Percentiles rank a stretch among this genome's conserved stretches.
phyloP scores from a whole-genome alignment of 92 coral and sea anemone genomes.

The Pocillopora grandis region DNA sequence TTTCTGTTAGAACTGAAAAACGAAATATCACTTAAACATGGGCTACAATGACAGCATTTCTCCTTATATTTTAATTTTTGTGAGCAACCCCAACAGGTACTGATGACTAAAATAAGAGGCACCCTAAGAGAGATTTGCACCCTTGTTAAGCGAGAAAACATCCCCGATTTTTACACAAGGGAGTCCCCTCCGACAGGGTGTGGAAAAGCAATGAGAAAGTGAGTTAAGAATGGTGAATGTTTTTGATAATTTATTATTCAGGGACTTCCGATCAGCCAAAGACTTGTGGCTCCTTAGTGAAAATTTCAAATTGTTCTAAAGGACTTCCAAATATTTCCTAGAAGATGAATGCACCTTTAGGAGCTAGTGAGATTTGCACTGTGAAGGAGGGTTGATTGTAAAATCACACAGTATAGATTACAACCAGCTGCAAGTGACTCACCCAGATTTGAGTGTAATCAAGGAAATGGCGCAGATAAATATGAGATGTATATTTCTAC shows the following conservation, averaged over 20 bases:
- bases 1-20: too few species aligned
- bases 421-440: background rate
- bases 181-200: background rate
- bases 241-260: background rate
- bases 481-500: too few species aligned
- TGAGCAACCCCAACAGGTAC: background rate
- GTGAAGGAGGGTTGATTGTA: background rate
- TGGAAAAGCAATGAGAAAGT: background rate
- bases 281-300: background rate
- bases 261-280: conserved; percentile 3
- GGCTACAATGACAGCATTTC: background rate
- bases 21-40: background rate
- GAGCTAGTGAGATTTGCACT: background rate
- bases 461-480: background rate
- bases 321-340: background rate
- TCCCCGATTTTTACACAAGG: background rate
- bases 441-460: background rate
- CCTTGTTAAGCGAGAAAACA: background rate
- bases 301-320: background rate
- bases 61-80: background rate
- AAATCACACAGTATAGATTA: background rate
- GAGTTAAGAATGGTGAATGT: background rate
- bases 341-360: background rate
- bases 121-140: background rate
- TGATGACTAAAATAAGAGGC: background rate